A percentile compares a stretch with the other conserved stretches of the same genome.
Evolutionary conservation across 2,888 invertebrate species (phyloP).

Genomic region (Lepetodrilus schrolli): DNA sequence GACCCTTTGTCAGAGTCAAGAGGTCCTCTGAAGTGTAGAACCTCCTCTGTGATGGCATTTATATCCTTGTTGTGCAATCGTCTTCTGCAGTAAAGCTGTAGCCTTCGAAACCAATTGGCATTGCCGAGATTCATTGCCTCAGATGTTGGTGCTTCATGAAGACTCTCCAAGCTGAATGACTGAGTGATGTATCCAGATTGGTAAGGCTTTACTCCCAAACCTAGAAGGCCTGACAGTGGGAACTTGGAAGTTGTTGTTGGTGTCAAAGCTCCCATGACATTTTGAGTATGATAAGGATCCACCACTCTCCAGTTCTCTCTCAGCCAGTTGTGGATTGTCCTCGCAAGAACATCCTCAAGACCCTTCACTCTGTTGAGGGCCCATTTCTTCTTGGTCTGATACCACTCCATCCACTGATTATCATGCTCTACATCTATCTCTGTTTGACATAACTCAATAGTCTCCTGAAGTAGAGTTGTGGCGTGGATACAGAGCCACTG

Average conservation of each 20-base stretch:
- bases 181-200: slow-evolving; percentile 43
- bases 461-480: slow-evolving; percentile 64
- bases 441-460: slow-evolving; percentile 60
- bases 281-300: slow-evolving; percentile 45
- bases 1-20: slow-evolving; percentile 21
- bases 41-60: slow-evolving; percentile 53
- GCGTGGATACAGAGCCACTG: slow-evolving; percentile 70
- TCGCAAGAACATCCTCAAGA: slow-evolving; percentile 60
- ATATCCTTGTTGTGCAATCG: slow-evolving; percentile 61
- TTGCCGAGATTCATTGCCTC: slow-evolving; percentile 30
- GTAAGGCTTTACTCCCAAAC: slow-evolving; percentile 36
- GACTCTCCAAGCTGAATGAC: slow-evolving; percentile 48
- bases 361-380: slow-evolving; percentile 57
- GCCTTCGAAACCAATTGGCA: slow-evolving; percentile 61
- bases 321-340: slow-evolving; percentile 64
- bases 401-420: slow-evolving; percentile 61
- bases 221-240: slow-evolving; percentile 49
- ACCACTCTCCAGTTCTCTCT: slow-evolving; percentile 62
- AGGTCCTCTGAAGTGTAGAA: slow-evolving; percentile 35
- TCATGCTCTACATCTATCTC: slow-evolving; percentile 49
- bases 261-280: slow-evolving; percentile 45
- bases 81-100: slow-evolving; percentile 64
- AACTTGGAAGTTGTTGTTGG: slow-evolving; percentile 57
- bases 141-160: slow-evolving; percentile 42
- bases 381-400: slow-evolving; percentile 54